Conservation (phyloP, 2,888 invertebrate genomes). For the Pachycephus smyrnensis region DNA sequence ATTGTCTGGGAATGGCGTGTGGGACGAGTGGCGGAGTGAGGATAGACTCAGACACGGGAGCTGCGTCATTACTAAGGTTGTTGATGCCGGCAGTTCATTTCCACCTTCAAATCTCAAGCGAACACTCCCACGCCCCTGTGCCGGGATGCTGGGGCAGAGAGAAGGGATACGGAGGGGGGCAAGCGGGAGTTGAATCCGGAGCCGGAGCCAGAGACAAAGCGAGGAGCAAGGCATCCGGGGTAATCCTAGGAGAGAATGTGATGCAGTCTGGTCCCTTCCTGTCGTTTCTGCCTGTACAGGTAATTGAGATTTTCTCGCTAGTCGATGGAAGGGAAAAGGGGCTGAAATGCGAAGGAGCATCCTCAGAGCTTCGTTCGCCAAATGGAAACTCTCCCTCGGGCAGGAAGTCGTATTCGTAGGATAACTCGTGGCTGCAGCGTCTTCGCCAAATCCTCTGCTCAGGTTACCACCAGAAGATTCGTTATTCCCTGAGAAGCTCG, state of each 20-base stretch:
- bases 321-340: constrained; percentile 28
- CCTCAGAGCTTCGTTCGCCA: not conserved
- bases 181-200: constrained; percentile 49
- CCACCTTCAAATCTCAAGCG: constrained; percentile 54
- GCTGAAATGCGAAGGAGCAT: not conserved
- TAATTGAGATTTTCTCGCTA: constrained; percentile 56
- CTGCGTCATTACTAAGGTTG: constrained; percentile 57
- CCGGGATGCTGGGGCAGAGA: constrained; percentile 23
- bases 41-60: constrained; percentile 46
- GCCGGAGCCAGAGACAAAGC: constrained; percentile 55
- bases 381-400: not conserved
- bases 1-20: constrained; percentile 57
- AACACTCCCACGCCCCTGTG: constrained; percentile 23
- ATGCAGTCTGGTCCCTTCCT: constrained; percentile 54
- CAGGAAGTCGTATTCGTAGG: not conserved
- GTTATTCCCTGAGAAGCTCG: not conserved
- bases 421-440: not conserved
- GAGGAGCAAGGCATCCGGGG: constrained; percentile 56
- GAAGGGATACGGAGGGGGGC: constrained; percentile 35
- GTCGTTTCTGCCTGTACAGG: constrained; percentile 50
- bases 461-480: not conserved
- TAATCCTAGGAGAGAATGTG: constrained; percentile 58
- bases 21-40: constrained; percentile 50
- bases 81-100: constrained; percentile 59
- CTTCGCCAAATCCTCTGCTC: not conserved